Percentiles rank a stretch among this genome's conserved stretches.
These are phyloP conservation scores for Nesoenas mayeri DNA, from an alignment of 2,113 vertebrate genomes.

Conservation along the genomic window DNA sequence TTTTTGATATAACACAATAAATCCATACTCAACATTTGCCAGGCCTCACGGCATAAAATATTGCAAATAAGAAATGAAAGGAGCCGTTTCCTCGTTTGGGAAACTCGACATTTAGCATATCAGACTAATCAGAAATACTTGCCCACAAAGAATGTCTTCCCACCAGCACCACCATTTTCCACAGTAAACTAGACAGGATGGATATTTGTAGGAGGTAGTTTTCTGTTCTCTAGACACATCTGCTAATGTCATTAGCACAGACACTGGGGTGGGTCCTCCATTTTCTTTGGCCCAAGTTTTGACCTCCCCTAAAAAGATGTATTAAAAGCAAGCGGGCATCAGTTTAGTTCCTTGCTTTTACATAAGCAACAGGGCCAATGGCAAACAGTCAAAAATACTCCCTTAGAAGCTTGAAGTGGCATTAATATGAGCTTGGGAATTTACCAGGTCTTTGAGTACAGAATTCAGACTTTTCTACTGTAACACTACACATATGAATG, in stretches of 20 bases:
- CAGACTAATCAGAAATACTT: background rate
- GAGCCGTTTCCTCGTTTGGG: background rate
- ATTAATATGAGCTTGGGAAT: conserved; percentile 36
- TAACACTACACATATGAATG: background rate
- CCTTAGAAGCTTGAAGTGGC: conserved; percentile 34
- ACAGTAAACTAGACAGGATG: background rate
- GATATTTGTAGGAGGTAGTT: background rate
- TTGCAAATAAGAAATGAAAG: background rate
- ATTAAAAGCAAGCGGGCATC: conserved; percentile 14
- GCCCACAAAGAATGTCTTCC: background rate
- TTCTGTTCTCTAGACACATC: background rate
- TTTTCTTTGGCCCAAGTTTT: conserved; percentile 55
- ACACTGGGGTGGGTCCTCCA: conserved; percentile 7
- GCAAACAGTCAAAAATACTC: conserved; percentile 51
- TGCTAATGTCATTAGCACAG: conserved; percentile 33
- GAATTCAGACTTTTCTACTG: conserved; percentile 10
- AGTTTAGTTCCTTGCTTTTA: conserved; percentile 22
- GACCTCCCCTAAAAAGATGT: conserved; percentile 19
- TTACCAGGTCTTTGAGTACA: conserved; percentile 43
- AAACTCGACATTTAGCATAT: background rate
- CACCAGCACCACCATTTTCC: background rate
- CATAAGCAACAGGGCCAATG: conserved; percentile 25
- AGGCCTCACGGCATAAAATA: background rate
- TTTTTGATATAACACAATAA: background rate
- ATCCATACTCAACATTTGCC: background rate